Evolutionary conservation across 2,113 vertebrate genomes (phyloP), one percentile per base, ranked within the genome.

Genomic region (Zosterops lateralis): DNA sequence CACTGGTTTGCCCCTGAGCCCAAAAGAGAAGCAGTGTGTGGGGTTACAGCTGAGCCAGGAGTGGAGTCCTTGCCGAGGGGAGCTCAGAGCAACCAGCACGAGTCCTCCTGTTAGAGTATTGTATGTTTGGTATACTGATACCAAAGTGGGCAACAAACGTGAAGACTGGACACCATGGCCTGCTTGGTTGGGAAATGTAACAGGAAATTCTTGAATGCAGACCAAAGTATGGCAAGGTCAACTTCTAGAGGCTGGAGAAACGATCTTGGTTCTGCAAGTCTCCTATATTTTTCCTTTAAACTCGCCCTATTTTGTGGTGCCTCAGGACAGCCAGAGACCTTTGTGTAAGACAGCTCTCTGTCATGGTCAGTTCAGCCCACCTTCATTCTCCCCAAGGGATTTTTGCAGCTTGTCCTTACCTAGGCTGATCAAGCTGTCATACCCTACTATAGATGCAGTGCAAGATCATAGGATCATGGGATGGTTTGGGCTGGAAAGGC

Each of bases 1-100:
- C 98, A 98, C 34, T 99, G 98, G 87, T 97, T 99, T 93, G 97
- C 95, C 80, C 99, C 99, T 99, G 94, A 57, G 6, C 78, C 95
- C 95, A 62, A 77, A 83, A 93, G 76, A 96, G 36, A 96, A 93
- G 42, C 17, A 90, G 38, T 1, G 4, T 50, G 48, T 51, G 47
- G 92, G 42, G 61, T 88, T 32, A 86, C 10, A 38, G 32, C 38
- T 26, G n/a, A 79, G 21, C 21, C 4, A 7, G 54, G 25, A 36
- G 12, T 19, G 57, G 44, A 53, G n/a, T 9, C 19, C 48, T 32
- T 32, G 50, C 61, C 2, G 1, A 62, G 78, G 50, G 31, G 45
- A 84, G 58, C 42, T 68, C 81, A 68, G 67, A 57, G 42, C 29
- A 61, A 34, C 38, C 29, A 42, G 73, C 38, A 65, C 10, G 12